These are phyloP conservation scores for Bhutanitis thaidina DNA, from an alignment of 2,888 invertebrate genomes.

Conservation along the genomic window DNA sequence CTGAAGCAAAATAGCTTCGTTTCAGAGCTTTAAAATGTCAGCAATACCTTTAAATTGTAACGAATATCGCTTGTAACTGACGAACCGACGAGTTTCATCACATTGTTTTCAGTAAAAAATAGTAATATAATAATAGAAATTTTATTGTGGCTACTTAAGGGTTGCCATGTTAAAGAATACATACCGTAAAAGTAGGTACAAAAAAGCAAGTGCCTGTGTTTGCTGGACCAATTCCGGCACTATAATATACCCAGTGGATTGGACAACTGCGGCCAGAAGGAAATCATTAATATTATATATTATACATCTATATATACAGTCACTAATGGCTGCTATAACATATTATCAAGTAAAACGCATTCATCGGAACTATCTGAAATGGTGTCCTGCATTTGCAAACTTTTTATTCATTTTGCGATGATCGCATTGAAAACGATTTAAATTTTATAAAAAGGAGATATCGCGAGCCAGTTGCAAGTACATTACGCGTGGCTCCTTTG, in stretches of 20 bases:
- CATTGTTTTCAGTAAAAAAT: too few species aligned
- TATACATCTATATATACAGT: too few species aligned
- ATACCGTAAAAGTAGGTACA: too few species aligned
- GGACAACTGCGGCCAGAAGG: too few species aligned
- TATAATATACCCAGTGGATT: too few species aligned
- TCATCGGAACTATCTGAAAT: background rate
- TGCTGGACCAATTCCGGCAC: too few species aligned
- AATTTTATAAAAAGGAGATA: conserved; percentile 13
- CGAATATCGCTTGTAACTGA: background rate
- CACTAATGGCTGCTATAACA: too few species aligned
- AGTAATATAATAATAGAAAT: too few species aligned
- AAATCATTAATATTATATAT: too few species aligned
- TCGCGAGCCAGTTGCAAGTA: conserved; percentile 33
- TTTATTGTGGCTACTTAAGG: too few species aligned
- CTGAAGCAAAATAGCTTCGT: conserved; percentile 19
- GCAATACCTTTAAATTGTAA: conserved; percentile 9
- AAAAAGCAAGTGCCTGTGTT: too few species aligned
- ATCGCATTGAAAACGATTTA: conserved; percentile 6
- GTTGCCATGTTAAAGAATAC: too few species aligned
- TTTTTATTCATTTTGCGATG: conserved; percentile 4
- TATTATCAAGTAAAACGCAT: background rate
- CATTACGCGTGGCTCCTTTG: conserved; percentile 33
- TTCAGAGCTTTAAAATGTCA: conserved; percentile 16
- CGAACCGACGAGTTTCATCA: background rate
- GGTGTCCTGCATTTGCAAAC: background rate